A percentile compares a stretch with the other conserved stretches of the same genome.
Conservation (phyloP, 1,140 invertebrate species). For the Lasioglossum albipes region DNA sequence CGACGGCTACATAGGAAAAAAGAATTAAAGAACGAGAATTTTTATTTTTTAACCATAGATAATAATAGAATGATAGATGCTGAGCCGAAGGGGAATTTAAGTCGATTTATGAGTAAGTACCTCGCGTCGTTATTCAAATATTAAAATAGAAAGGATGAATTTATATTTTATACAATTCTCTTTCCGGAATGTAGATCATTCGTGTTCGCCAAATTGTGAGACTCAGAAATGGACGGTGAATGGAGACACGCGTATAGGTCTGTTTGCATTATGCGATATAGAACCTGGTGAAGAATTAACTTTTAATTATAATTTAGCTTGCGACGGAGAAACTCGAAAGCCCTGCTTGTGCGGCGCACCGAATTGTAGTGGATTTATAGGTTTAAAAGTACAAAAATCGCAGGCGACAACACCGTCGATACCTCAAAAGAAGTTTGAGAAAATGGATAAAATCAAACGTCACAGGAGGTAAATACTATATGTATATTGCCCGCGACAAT, state of each 20-base stretch:
- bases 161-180: background rate
- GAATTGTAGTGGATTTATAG: slow-evolving; percentile 94
- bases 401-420: slow-evolving; percentile 52
- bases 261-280: slow-evolving; percentile 92
- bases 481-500: no score
- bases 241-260: slow-evolving; percentile 93
- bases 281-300: slow-evolving; percentile 91
- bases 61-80: slow-evolving; percentile 95
- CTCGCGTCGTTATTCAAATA: background rate
- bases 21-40: slow-evolving; percentile 93
- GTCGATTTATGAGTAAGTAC: slow-evolving; percentile 85
- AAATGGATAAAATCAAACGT: slow-evolving; percentile 62
- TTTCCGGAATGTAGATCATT: slow-evolving; percentile 88
- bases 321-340: slow-evolving; percentile 91
- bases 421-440: slow-evolving; percentile 63
- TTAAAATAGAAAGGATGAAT: background rate
- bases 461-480: slow-evolving; percentile 50
- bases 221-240: slow-evolving; percentile 97
- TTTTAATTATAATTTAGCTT: slow-evolving; percentile 96
- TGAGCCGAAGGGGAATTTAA: slow-evolving; percentile 91
- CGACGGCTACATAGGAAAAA: slow-evolving; percentile 89
- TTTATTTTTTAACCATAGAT: slow-evolving; percentile 96
- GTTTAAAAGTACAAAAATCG: slow-evolving; percentile 87
- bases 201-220: slow-evolving; percentile 96
- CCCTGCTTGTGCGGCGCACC: slow-evolving; percentile 92